Conservation (phyloP, 2,113 vertebrate genomes). For the Bufo gargarizans region DNA sequence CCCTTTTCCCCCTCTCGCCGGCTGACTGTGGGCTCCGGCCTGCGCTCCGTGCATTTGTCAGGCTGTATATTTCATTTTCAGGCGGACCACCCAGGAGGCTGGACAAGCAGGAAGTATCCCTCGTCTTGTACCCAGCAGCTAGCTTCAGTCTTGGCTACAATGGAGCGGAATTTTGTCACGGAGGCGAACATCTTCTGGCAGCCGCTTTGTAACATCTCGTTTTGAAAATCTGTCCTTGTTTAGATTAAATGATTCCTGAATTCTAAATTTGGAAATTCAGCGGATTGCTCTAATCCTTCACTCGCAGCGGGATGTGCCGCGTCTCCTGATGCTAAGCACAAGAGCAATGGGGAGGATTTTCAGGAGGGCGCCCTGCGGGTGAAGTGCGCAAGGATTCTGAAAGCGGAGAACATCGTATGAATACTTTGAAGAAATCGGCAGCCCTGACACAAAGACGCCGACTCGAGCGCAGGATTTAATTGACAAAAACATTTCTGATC, state of each 20-base stretch:
- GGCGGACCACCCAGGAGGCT: conserved; percentile 89
- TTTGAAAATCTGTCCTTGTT: conserved; percentile 79
- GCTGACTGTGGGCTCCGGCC: conserved; percentile 91
- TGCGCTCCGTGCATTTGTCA: conserved; percentile 94
- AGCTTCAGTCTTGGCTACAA: conserved; percentile 76
- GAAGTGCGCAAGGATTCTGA: neutral
- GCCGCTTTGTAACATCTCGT: conserved; percentile 73
- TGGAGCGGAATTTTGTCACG: conserved; percentile 76
- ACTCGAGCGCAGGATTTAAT: no score
- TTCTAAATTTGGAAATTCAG: conserved; percentile 84
- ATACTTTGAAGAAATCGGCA: neutral
- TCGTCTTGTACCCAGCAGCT: conserved; percentile 73
- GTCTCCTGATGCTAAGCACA: conserved; percentile 64
- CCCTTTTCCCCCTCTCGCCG: conserved; percentile 68
- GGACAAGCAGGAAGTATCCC: conserved; percentile 78
- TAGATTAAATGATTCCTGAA: conserved; percentile 78
- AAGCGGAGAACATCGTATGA: neutral
- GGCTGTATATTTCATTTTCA: conserved; percentile 84
- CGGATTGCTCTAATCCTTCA: conserved; percentile 70
- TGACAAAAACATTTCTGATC: no score
- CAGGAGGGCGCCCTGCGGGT: neutral
- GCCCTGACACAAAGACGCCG: no score
- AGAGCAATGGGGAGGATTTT: conserved; percentile 45
- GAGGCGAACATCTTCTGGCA: conserved; percentile 72
- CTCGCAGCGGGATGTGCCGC: conserved; percentile 60